Base-by-base conservation (phyloP, 2,113 vertebrate genomes). In the Lamprologus callipterus region DNA sequence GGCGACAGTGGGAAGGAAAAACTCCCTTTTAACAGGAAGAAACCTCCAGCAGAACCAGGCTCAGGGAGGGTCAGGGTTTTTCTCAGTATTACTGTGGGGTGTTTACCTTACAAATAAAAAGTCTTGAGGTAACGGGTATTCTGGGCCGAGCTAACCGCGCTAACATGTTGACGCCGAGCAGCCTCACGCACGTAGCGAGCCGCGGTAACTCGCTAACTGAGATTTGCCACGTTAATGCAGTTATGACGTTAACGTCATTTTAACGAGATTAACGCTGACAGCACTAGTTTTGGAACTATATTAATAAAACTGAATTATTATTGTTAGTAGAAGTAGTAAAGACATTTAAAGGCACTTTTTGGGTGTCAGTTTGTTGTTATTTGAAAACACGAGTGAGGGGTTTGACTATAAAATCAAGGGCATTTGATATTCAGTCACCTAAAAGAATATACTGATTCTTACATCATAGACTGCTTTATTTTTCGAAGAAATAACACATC, bases 151-250 rank as follows among this genome's bases (percentile, higher is more conserved):
- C 49, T n/a, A 51, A 51, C 49, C 17, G 0, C 3, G 49, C 49
- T 51, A 51, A 51, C 3, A 9, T n/a, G 19, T 51, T 51, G 49
- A 1, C 1, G 0, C 3, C 0, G 1, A 0, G 8, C 49, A 0
- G 5, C 8, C 49, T n/a, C 49, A 9, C 9, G 0, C 49, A n/a
- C 0, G 19, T 0, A n/a, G 19, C 1, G 3, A 51, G 2, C 49
- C 17, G 9, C 49, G 19, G 19, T 51, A 51, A n/a, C 49, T 51
- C 8, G 9, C 49, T 51, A 51, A 10, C 49, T 51, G 49, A 51
- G 49, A 5, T n/a, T 51, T 51, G 19, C 49, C 49, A 2, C 3
- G 3, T 51, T 51, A 10, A 51, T 51, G 49, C 49, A n/a, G 49
- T n/a, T n/a, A 51, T 51, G 49, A 19, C 19, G 5, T 51, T 51